phyloP scores from a whole-genome alignment of 2,888 invertebrate species.

The Xanthorhoe designata region DNA sequence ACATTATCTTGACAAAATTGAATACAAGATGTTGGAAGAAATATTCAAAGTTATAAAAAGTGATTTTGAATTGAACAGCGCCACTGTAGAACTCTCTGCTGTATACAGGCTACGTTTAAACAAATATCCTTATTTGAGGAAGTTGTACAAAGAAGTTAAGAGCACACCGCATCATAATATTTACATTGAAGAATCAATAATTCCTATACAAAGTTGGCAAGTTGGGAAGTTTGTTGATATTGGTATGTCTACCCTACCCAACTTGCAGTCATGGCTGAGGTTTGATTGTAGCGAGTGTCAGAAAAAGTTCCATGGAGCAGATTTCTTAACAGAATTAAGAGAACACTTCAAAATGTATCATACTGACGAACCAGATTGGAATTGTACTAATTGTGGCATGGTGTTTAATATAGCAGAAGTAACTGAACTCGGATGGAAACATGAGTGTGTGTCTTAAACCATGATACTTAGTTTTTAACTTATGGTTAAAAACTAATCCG shows the following conservation, averaged over 20 bases:
- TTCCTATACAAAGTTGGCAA: conserved; percentile 48
- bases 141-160: conserved; percentile 51
- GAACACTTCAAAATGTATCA: conserved; percentile 59
- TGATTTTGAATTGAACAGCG: conserved; percentile 42
- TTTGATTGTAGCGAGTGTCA: conserved; percentile 59
- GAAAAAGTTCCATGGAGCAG: conserved; percentile 38
- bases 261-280: conserved; percentile 45
- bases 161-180: conserved; percentile 51
- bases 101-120: conserved; percentile 48
- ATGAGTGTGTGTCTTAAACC: conserved; percentile 4
- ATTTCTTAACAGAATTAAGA: conserved; percentile 39
- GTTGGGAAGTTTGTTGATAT: conserved; percentile 38
- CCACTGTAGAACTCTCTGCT: conserved; percentile 34
- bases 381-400: conserved; percentile 43
- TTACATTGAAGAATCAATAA: conserved; percentile 59
- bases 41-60: conserved; percentile 41
- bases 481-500: too few relatives aligned
- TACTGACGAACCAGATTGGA: conserved; percentile 57
- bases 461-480: background rate
- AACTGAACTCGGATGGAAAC: conserved; percentile 12
- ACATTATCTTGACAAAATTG: background rate
- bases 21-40: conserved; percentile 19
- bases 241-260: background rate
- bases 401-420: conserved; percentile 26
- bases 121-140: conserved; percentile 59